phyloP scores from a whole-genome alignment of 2,888 invertebrate species.

The Laspeyria flexula region DNA sequence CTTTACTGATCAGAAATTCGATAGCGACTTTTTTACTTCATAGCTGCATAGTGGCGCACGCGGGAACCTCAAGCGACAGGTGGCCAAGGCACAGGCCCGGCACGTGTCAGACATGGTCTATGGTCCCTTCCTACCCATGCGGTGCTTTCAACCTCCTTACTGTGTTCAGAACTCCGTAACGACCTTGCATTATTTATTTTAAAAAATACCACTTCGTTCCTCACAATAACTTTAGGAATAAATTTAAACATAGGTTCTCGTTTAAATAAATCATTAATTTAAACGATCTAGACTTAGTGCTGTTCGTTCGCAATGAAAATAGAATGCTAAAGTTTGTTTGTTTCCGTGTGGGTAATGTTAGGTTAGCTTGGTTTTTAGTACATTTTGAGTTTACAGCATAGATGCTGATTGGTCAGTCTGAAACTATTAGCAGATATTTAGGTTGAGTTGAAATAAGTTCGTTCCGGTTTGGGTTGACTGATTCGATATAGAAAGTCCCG shows the following conservation, averaged over 20 bases:
- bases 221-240: conserved; percentile 31
- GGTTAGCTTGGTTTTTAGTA: conserved; percentile 24
- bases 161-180: conserved; percentile 31
- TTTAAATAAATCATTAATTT: conserved; percentile 52
- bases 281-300: conserved; percentile 45
- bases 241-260: conserved; percentile 49
- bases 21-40: too few species aligned
- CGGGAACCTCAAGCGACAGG: conserved; percentile 41
- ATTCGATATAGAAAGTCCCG: too few species aligned
- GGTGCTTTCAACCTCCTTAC: conserved; percentile 6
- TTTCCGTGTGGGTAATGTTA: conserved; percentile 37
- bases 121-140: not conserved
- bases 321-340: conserved; percentile 49
- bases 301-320: conserved; percentile 40
- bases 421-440: too few species aligned
- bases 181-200: conserved; percentile 32
- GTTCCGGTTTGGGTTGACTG: too few species aligned
- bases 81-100: too few species aligned
- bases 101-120: conserved; percentile 18
- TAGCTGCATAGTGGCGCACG: too few species aligned
- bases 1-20: too few species aligned
- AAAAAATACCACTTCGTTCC: conserved; percentile 20
- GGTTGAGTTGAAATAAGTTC: too few species aligned
- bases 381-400: conserved; percentile 5
- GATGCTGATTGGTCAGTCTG: not conserved